phyloP scores from a whole-genome alignment of 1,140 invertebrate genomes.

The Papilio dardanus region DNA sequence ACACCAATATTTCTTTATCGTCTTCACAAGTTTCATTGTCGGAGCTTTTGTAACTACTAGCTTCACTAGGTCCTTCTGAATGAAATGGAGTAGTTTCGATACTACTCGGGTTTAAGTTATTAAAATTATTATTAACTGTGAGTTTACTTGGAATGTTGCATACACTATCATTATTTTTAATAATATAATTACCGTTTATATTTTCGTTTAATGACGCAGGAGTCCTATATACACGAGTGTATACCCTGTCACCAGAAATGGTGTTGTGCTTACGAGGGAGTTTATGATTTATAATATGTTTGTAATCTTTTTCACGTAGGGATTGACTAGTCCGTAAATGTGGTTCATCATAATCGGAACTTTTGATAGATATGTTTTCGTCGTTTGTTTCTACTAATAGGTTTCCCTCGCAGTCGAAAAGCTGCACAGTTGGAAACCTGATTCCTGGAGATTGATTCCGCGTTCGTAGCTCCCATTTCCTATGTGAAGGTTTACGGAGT shows the following conservation, averaged over 20 bases:
- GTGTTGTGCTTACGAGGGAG: conserved; percentile 74
- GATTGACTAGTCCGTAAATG: conserved; percentile 66
- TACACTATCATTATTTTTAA: conserved; percentile 57
- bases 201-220: conserved; percentile 50
- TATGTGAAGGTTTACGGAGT: conserved; percentile 72
- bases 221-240: conserved; percentile 71
- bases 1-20: conserved; percentile 44
- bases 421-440: conserved; percentile 79
- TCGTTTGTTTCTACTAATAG: conserved; percentile 81
- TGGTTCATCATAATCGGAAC: conserved; percentile 63
- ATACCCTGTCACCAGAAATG: conserved; percentile 74
- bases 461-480: conserved; percentile 80
- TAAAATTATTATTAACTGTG: conserved; percentile 59
- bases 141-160: conserved; percentile 76
- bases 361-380: conserved; percentile 80
- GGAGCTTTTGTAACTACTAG: conserved; percentile 81
- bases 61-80: conserved; percentile 71
- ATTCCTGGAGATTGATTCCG: conserved; percentile 75
- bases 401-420: conserved; percentile 82
- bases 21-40: conserved; percentile 76
- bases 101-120: conserved; percentile 65
- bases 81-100: conserved; percentile 70
- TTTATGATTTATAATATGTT: conserved; percentile 63
- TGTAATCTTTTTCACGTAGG: conserved; percentile 71
- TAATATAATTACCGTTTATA: conserved; percentile 51